phyloP scores from a whole-genome alignment of 2,888 invertebrate genomes.

The Muschampia plurimacula region DNA sequence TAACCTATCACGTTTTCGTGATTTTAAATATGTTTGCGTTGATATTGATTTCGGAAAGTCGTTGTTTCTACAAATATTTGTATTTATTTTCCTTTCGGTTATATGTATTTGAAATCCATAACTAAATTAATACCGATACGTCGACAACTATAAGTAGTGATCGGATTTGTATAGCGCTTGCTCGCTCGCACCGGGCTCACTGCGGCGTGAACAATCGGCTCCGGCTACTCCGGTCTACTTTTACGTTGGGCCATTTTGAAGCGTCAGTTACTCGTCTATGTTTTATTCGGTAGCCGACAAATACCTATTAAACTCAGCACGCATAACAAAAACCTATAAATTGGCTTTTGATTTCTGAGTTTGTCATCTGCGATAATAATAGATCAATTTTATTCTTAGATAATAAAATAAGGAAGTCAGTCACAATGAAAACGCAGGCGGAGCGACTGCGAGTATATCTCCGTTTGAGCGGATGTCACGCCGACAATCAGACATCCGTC shows the following conservation, averaged over 20 bases:
- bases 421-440: not conserved
- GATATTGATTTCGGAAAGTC: not conserved
- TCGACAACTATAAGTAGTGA: too few relatives aligned
- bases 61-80: not conserved
- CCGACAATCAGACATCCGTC: not conserved
- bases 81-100: not conserved
- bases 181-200: too few relatives aligned
- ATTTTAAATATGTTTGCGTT: conserved; percentile 8
- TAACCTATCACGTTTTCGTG: conserved; percentile 26
- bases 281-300: too few relatives aligned
- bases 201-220: too few relatives aligned
- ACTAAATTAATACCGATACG: too few relatives aligned
- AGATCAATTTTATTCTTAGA: not conserved
- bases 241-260: too few relatives aligned
- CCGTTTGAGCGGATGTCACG: not conserved
- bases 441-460: not conserved
- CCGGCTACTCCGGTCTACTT: too few relatives aligned
- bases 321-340: too few relatives aligned
- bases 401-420: not conserved
- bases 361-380: not conserved
- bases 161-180: too few relatives aligned
- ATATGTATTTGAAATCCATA: not conserved
- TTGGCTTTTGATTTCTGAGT: too few relatives aligned
- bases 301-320: too few relatives aligned
- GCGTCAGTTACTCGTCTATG: too few relatives aligned